Percentiles rank a stretch among this genome's conserved stretches.
phyloP scores from a whole-genome alignment of 2,797 vertebrate genomes.

The Mormyrops attenuatus region DNA sequence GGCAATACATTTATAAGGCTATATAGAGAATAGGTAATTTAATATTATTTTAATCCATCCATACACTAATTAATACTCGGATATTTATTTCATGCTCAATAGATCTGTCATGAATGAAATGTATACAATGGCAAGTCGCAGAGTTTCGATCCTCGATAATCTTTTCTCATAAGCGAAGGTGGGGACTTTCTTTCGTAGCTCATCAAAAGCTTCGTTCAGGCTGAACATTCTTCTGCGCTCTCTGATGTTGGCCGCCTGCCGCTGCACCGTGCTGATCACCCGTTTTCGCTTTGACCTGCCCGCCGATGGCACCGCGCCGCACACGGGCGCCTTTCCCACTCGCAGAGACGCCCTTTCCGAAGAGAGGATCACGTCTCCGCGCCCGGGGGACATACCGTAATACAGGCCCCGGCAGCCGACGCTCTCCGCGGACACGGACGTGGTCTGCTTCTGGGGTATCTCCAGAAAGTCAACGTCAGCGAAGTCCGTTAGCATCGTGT shows the following conservation, averaged over 20 bases:
- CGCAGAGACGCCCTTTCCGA: conserved; percentile 21
- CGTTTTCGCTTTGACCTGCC: conserved; percentile 75
- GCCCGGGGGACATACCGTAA: conserved; percentile 39
- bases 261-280: conserved; percentile 82
- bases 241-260: conserved; percentile 87
- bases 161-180: conserved; percentile 96
- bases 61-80: background rate
- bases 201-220: conserved; percentile 92
- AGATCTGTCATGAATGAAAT: conserved; percentile 96
- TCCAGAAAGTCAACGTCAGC: conserved; percentile 60
- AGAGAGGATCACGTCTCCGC: conserved; percentile 28
- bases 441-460: conserved; percentile 46
- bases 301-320: conserved; percentile 35
- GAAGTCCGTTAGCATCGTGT: conserved; percentile 58
- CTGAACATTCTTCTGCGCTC: conserved; percentile 92
- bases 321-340: conserved; percentile 27
- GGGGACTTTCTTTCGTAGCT: conserved; percentile 85
- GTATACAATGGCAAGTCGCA: conserved; percentile 89
- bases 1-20: background rate
- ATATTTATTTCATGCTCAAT: conserved; percentile 42
- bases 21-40: background rate
- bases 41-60: background rate
- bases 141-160: conserved; percentile 88
- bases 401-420: conserved; percentile 46
- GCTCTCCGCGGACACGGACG: conserved; percentile 24